Percentiles rank a stretch among this genome's conserved stretches.
Evolutionary conservation across 2,113 vertebrate species (phyloP).

Genomic region (Microcebus lehilahytsara): DNA sequence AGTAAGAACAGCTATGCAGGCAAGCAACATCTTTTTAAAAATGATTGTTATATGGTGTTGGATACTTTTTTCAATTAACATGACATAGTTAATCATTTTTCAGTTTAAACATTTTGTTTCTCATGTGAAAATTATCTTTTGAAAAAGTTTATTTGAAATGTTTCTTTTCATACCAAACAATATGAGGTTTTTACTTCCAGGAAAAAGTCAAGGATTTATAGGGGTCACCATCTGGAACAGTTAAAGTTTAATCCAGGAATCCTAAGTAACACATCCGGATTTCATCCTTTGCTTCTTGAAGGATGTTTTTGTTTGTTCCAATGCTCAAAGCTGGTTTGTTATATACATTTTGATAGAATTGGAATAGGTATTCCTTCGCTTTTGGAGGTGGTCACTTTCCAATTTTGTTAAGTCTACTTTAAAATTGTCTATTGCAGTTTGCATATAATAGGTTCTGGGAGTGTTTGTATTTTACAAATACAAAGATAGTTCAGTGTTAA

Average conservation of each 20-base stretch:
- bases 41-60: neutral
- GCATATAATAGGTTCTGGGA: neutral
- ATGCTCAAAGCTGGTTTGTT: neutral
- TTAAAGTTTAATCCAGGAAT: conserved; percentile 51
- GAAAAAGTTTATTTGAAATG: neutral
- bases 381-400: conserved; percentile 55
- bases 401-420: conserved; percentile 38
- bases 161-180: conserved; percentile 48
- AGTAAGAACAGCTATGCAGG: conserved; percentile 10
- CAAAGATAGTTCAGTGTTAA: neutral
- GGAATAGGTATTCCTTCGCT: neutral
- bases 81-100: conserved; percentile 42
- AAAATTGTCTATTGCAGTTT: conserved; percentile 59
- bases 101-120: conserved; percentile 56
- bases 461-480: conserved; percentile 44
- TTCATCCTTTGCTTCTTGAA: conserved; percentile 62
- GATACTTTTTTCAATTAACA: neutral
- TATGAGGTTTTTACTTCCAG: conserved; percentile 46
- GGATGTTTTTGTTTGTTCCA: conserved; percentile 44
- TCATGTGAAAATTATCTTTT: conserved; percentile 19
- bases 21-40: conserved; percentile 10
- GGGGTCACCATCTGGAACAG: conserved; percentile 20
- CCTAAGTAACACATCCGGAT: conserved; percentile 34
- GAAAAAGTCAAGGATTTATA: conserved; percentile 42
- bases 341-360: conserved; percentile 26